phyloP scores from a whole-genome alignment of 2,888 invertebrate genomes.

The Dasypolia templi region DNA sequence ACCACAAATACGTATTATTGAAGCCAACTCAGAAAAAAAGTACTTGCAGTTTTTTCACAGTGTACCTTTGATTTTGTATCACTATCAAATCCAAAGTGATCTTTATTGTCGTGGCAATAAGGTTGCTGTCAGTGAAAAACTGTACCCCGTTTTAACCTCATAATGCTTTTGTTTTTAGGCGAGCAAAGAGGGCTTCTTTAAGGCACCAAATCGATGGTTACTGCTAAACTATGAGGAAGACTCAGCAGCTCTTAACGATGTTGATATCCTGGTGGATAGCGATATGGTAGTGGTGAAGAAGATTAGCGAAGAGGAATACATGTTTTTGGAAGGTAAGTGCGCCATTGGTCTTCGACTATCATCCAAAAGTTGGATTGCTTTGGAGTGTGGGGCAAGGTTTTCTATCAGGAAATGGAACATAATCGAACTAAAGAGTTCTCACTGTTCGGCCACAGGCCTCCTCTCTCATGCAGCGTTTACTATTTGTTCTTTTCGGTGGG shows the following conservation, averaged over 20 bases:
- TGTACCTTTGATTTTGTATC: background rate
- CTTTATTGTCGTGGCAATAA: background rate
- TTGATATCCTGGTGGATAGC: slow-evolving; percentile 86
- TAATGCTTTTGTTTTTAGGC: slow-evolving; percentile 75
- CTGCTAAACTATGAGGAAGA: slow-evolving; percentile 69
- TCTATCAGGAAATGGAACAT: background rate
- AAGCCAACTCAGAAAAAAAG: no score
- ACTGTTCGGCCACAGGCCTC: no score
- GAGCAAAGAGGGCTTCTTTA: slow-evolving; percentile 82
- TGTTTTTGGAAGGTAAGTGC: slow-evolving; percentile 79
- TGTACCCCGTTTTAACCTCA: no score
- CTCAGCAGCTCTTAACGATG: slow-evolving; percentile 33
- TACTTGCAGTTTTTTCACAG: no score
- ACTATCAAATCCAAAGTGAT: background rate
- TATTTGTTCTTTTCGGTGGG: background rate
- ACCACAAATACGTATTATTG: no score
- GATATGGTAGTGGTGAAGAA: slow-evolving; percentile 84
- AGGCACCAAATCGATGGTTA: slow-evolving; percentile 89
- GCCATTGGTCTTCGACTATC: background rate
- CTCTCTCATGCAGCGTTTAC: no score
- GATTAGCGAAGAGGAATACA: slow-evolving; percentile 66
- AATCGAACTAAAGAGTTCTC: no score
- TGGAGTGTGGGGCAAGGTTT: background rate
- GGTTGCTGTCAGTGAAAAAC: no score
- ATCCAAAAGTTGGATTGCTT: background rate